These are phyloP conservation scores for Phenganax marumi DNA, from an alignment of 92 coral and sea anemone species.

Conservation along the genomic window DNA sequence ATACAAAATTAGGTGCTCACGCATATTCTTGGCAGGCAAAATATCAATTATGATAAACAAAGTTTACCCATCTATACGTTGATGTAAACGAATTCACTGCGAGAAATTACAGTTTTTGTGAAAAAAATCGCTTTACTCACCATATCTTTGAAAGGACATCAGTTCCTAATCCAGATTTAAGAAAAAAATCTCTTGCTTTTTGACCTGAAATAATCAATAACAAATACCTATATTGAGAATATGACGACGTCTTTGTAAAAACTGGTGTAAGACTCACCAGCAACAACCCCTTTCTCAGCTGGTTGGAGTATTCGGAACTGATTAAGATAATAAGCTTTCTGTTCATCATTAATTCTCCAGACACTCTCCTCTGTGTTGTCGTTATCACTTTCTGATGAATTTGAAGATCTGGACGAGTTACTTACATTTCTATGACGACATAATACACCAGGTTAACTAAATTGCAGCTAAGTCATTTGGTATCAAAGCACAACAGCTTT, in stretches of 20 bases:
- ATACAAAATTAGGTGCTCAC: too few relatives aligned
- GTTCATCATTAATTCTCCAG: constrained; percentile 87
- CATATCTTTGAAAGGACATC: constrained; percentile 91
- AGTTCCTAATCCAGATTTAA: constrained; percentile 80
- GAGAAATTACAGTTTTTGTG: too few relatives aligned
- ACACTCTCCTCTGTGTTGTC: constrained; percentile 89
- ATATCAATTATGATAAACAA: too few relatives aligned
- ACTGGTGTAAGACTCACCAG: constrained; percentile 60
- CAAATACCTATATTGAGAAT: background rate
- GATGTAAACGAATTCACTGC: too few relatives aligned
- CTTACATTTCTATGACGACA: background rate
- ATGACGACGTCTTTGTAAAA: background rate
- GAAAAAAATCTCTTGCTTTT: constrained; percentile 93
- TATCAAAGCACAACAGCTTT: background rate
- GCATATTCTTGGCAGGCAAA: too few relatives aligned
- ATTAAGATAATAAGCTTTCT: constrained; percentile 81
- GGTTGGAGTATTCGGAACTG: constrained; percentile 89
- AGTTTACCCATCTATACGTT: too few relatives aligned
- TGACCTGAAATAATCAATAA: constrained; percentile 61
- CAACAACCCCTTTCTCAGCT: constrained; percentile 75
- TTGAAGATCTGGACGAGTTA: constrained; percentile 19
- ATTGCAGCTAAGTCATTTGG: background rate
- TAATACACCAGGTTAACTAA: background rate
- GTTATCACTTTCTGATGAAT: constrained; percentile 63
- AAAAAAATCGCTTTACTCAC: constrained; percentile 34